Base-by-base conservation (phyloP, 2,797 vertebrate genomes). In the Halcyon badia region DNA sequence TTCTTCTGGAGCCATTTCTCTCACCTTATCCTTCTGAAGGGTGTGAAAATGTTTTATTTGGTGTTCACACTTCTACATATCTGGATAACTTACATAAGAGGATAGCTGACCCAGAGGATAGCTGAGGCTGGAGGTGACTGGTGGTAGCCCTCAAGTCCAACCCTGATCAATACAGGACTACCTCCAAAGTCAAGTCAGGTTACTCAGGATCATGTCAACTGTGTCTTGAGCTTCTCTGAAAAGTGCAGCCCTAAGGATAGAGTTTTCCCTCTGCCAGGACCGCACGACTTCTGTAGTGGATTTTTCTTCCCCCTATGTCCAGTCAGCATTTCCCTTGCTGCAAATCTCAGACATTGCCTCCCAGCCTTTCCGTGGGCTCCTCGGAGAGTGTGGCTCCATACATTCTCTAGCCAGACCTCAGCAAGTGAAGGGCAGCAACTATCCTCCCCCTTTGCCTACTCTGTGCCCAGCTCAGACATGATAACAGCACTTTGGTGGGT, bases 231-330 rank as follows among this genome's bases (percentile, higher is more conserved):
- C 41, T 79, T 79, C 41, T 72, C 56, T 49, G 41, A 61, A 69
- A 16, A 76, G 51, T 5, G 1, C 24, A 33, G 37, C 30, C 70
- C 52, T 25, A 75, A 30, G 13, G 25, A 42, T 68, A 30, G 35
- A 62, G 19, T 13, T 82, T 73, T 57, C 28, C 42, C 8, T 73
- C 14, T 28, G 14, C 10, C 37, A 54, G 21, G 13, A 25, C 42
- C 92, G 66, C 33, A 46, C 19, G 17, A 54, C 15, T 66, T 14
- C 25, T 5, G 8, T 5, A 20, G 28, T 31, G 25, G 17, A 35
- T 31, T 73, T 57, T 48, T n/a, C 2, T 18, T 5, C 1, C 4
- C 1, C 41, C 22, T 57, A 24, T 1, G 0, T 65, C n/a, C 21
- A 70, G 6, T 6, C 30, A 83, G 7, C 1, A 1, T 37, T 56